These are phyloP conservation scores for Speoplatyrhinus poulsoni DNA, from an alignment of 2,113 vertebrate genomes.

Conservation along the genomic window DNA sequence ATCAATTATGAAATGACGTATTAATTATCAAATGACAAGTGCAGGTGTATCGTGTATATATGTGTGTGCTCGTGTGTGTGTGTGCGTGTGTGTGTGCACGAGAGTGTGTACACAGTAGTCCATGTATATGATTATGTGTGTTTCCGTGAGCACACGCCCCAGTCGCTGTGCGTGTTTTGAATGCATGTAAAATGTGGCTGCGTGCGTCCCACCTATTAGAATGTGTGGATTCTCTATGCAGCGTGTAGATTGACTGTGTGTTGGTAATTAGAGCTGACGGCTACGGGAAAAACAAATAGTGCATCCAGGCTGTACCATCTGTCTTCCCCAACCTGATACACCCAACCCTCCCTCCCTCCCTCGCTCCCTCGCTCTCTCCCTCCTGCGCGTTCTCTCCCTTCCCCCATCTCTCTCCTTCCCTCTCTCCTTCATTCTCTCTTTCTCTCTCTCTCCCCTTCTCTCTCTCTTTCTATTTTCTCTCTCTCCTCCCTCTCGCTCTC, in stretches of 20 bases:
- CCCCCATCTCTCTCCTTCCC: neutral
- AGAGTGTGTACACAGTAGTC: constrained; percentile 4
- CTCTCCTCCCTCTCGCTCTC: constrained; percentile 31
- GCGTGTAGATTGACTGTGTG: neutral
- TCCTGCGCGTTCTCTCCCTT: neutral
- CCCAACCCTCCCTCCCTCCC: constrained; percentile 19
- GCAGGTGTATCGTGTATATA: neutral
- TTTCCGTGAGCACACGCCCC: neutral
- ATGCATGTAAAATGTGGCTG: neutral
- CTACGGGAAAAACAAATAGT: constrained; percentile 28
- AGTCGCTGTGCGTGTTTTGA: neutral
- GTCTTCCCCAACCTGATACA: constrained; percentile 58
- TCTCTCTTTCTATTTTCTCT: constrained; percentile 20
- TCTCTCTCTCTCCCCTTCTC: neutral
- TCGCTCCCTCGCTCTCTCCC: neutral
- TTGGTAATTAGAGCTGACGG: constrained; percentile 46
- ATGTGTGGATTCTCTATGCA: neutral
- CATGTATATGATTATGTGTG: constrained; percentile 3
- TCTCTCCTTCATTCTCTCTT: neutral
- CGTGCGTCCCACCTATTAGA: neutral
- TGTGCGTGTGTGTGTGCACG: neutral
- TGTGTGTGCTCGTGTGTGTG: neutral
- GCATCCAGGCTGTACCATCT: constrained; percentile 55
- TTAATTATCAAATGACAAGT: neutral
- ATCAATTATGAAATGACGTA: too few relatives aligned